These are phyloP conservation scores for Mugil cephalus DNA, from an alignment of 2,113 vertebrate species.

Conservation along the genomic window DNA sequence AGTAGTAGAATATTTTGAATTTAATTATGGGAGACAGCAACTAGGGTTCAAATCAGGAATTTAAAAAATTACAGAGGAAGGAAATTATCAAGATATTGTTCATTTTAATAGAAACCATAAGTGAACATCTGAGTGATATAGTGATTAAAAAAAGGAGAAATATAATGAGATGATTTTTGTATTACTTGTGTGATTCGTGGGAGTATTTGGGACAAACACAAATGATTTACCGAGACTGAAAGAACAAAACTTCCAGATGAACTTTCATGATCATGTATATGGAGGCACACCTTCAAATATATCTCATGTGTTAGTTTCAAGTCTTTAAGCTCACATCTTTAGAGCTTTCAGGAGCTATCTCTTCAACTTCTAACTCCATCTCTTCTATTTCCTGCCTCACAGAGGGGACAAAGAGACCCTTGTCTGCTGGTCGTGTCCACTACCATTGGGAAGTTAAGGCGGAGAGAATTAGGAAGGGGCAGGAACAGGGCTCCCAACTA, in stretches of 20 bases:
- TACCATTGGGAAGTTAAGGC: constrained; percentile 76
- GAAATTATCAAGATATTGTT: background rate
- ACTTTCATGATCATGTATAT: background rate
- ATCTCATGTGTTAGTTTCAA: background rate
- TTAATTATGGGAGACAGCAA: background rate
- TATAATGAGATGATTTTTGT: background rate
- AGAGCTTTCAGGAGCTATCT: constrained; percentile 53
- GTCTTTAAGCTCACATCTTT: constrained; percentile 38
- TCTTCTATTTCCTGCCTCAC: constrained; percentile 64
- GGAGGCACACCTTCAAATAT: background rate
- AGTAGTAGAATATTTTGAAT: background rate
- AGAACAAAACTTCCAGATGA: background rate
- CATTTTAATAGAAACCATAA: background rate
- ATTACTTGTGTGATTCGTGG: background rate
- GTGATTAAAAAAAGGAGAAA: background rate
- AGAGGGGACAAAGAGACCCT: constrained; percentile 78
- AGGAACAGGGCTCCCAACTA: constrained; percentile 82
- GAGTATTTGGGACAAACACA: constrained; percentile 4
- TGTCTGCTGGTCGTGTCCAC: constrained; percentile 71
- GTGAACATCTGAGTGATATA: background rate
- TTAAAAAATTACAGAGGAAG: background rate
- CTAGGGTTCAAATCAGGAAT: background rate
- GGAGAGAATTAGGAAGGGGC: constrained; percentile 83
- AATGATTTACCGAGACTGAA: background rate
- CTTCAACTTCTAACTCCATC: constrained; percentile 35